Evolutionary conservation across 2,797 vertebrate species (phyloP), one percentile per base, ranked within the genome.

Genomic region (Eleutherodactylus coqui): DNA sequence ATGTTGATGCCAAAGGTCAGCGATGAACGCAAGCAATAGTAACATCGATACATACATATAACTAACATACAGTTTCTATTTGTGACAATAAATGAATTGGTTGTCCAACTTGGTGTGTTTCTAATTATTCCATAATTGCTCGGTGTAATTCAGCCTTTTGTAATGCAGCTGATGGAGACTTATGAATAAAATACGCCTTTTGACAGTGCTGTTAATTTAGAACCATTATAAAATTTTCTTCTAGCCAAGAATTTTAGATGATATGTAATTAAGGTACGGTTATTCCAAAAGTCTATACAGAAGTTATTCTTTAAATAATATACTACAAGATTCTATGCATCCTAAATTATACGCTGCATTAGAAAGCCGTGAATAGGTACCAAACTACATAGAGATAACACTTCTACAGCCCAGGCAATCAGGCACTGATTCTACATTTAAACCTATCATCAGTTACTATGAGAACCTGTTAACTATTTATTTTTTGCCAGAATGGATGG

Each of bases 131-230:
- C 53, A 75, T 83, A 83, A 83, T 79, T 87, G 41, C 67, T 78
- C 24, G 19, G 75, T 73, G 13, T 87, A 64, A 84, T 84, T 79
- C 64, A 73, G 13, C 47, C 72, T 64, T 83, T 83, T 87, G 75
- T 87, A 87, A 83, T n/a, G 43, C 64, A 83, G 64, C 75, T 87
- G 75, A 87, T 87, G 81, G 80, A 83, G 64, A 83, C 75, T 79
- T 83, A 87, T 83, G 80, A 83, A 83, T 87, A 83, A 83, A 83
- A 79, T 87, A 83, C 8, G 51, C 62, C 81, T 84, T 87, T 84
- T 87, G 75, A 87, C 82, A 87, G 82, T 27, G n/a, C 53, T 34
- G 43, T 75, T 87, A 79, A 79, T 79, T 77, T 79, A 75, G 67
- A 64, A 45, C 47, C 82, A 87, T 84, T 87, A 87, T 83, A 87